Conservation (phyloP, 2,797 vertebrate species). For the Trachops cirrhosus region DNA sequence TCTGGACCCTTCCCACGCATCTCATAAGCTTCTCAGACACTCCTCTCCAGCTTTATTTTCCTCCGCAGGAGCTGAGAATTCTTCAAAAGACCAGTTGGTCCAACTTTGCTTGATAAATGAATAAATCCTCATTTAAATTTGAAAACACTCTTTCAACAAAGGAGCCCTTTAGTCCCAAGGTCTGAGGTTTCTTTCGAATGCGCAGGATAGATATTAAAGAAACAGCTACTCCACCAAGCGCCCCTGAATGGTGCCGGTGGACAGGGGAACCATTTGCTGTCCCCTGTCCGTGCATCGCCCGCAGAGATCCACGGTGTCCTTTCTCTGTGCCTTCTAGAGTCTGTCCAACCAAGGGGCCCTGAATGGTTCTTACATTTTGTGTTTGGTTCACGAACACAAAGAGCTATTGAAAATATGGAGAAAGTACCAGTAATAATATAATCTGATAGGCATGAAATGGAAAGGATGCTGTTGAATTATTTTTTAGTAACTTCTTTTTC, state of each 20-base stretch:
- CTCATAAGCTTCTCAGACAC: neutral
- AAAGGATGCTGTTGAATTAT: neutral
- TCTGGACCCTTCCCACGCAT: neutral
- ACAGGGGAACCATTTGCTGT: neutral
- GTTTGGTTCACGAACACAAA: neutral
- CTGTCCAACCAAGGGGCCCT: neutral
- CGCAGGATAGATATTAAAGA: neutral
- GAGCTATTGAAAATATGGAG: neutral
- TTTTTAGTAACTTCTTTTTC: neutral
- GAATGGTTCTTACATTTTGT: neutral
- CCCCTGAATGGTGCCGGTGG: neutral
- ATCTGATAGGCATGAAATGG: neutral
- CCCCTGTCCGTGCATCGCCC: neutral
- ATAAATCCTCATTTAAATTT: slow-evolving; percentile 59
- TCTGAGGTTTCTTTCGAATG: neutral
- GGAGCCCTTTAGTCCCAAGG: neutral
- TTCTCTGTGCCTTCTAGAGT: neutral
- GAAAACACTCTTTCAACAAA: slow-evolving; percentile 54
- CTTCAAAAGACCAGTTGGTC: neutral
- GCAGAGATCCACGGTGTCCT: fast-evolving
- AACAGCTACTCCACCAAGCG: neutral
- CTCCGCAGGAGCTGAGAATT: neutral
- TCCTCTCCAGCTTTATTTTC: neutral
- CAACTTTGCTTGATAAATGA: slow-evolving; percentile 6
- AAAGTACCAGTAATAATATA: neutral